Conservation (phyloP, 1,140 invertebrate species). For the Cotesia typhae region DNA sequence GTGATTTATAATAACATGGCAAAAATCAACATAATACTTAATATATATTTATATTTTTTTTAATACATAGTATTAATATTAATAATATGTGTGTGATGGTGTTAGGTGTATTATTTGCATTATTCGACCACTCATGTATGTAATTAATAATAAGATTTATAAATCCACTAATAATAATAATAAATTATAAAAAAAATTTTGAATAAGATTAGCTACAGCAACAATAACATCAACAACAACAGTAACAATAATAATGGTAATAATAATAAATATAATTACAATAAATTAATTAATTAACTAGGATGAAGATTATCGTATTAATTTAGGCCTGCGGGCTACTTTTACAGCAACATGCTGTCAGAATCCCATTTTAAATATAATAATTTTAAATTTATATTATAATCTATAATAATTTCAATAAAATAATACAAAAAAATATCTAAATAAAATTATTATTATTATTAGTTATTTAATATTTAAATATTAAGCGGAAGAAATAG, state of each 20-base stretch:
- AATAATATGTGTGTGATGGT: neutral
- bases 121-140: too few species aligned
- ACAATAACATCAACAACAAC: too few species aligned
- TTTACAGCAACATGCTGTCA: constrained; percentile 52
- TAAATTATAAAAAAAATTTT: neutral
- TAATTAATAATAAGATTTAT: too few species aligned
- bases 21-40: too few species aligned
- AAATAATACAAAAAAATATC: neutral
- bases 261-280: neutral
- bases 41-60: too few species aligned
- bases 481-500: constrained; percentile 20
- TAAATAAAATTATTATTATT: constrained; percentile 20
- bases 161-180: neutral
- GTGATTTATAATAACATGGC: too few species aligned
- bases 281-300: constrained; percentile 33
- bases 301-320: constrained; percentile 54
- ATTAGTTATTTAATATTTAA: neutral
- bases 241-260: too few species aligned
- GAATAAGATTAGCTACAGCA: neutral
- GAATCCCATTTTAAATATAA: constrained; percentile 44
- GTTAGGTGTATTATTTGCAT: neutral
- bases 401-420: constrained; percentile 9
- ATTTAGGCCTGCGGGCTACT: constrained; percentile 62
- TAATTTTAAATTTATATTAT: constrained; percentile 18
- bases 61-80: neutral